Evolutionary conservation across 2,113 vertebrate genomes (phyloP).

Genomic region (Rhynchomys soricoides): DNA sequence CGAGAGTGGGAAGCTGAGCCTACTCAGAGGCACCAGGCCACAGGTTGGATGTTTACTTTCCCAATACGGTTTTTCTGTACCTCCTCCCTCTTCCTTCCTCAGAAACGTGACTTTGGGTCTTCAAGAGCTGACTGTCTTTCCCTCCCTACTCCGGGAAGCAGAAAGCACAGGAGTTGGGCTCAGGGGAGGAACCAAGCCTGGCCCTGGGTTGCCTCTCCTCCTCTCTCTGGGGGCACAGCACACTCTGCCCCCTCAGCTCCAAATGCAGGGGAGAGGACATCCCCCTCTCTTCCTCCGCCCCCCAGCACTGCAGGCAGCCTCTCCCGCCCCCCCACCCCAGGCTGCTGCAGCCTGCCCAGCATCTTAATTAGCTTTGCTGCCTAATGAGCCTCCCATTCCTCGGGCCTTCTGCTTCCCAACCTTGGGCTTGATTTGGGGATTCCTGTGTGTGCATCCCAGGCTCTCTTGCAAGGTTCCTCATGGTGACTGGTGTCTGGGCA

Average conservation of each 20-base stretch:
- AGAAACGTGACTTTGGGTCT: constrained; percentile 45
- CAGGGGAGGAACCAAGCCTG: constrained; percentile 1
- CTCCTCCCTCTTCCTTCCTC: background rate
- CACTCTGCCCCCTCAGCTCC: background rate
- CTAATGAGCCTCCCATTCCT: constrained; percentile 68
- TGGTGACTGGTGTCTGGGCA: constrained; percentile 25
- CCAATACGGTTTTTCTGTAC: constrained; percentile 18
- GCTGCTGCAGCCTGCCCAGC: constrained; percentile 69
- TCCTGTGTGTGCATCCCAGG: constrained; percentile 7
- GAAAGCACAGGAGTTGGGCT: background rate
- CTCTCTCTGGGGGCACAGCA: constrained; percentile 16
- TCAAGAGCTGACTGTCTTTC: background rate
- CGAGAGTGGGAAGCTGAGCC: background rate
- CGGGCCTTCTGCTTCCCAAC: constrained; percentile 22
- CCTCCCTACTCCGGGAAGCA: constrained; percentile 35
- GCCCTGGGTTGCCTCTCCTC: background rate
- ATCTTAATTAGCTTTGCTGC: constrained; percentile 78
- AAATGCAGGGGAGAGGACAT: background rate
- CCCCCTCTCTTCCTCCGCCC: background rate
- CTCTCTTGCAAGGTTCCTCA: background rate
- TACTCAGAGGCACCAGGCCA: background rate
- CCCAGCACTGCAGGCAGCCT: constrained; percentile 64
- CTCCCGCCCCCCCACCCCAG: constrained; percentile 45
- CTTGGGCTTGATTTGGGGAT: constrained; percentile 42
- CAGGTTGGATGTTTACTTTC: constrained; percentile 34